A percentile compares a stretch with the other conserved stretches of the same genome.
Conservation (phyloP, 2,113 vertebrate species). For the Ia io region DNA sequence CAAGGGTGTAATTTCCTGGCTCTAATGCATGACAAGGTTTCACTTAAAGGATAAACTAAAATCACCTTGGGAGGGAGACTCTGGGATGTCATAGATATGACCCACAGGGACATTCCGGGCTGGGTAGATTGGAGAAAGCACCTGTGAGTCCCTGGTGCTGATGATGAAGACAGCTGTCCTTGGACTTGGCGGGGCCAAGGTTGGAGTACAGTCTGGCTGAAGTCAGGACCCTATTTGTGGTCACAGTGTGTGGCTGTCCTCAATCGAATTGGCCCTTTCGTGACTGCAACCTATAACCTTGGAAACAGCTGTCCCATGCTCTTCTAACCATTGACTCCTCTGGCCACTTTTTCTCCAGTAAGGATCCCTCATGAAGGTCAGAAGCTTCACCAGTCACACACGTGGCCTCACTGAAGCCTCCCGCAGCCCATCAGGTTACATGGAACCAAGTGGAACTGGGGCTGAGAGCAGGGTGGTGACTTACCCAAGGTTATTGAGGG, state of each 20-base stretch:
- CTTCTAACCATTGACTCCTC: neutral
- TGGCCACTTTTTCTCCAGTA: neutral
- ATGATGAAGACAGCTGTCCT: neutral
- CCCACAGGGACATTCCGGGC: neutral
- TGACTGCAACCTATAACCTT: neutral
- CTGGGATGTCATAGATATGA: conserved; percentile 23
- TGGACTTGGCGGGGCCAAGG: neutral
- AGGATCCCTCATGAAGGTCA: neutral
- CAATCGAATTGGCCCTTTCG: neutral
- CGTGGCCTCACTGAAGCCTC: neutral
- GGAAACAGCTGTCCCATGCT: neutral
- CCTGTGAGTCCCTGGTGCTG: neutral
- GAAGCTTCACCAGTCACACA: neutral
- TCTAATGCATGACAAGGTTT: conserved; percentile 60
- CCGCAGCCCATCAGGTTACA: no score
- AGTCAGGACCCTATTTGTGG: neutral
- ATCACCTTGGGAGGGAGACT: conserved; percentile 32
- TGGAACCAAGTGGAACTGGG: neutral
- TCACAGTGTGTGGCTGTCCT: neutral
- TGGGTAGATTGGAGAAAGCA: neutral
- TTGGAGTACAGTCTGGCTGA: neutral
- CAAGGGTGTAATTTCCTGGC: conserved; percentile 55
- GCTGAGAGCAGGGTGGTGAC: neutral
- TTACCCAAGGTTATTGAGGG: neutral
- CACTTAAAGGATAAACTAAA: conserved; percentile 60